A percentile compares a stretch with the other conserved stretches of the same genome.
These are phyloP conservation scores for Notolepis coatsorum DNA, from an alignment of 2,797 vertebrate genomes.

Conservation along the genomic window DNA sequence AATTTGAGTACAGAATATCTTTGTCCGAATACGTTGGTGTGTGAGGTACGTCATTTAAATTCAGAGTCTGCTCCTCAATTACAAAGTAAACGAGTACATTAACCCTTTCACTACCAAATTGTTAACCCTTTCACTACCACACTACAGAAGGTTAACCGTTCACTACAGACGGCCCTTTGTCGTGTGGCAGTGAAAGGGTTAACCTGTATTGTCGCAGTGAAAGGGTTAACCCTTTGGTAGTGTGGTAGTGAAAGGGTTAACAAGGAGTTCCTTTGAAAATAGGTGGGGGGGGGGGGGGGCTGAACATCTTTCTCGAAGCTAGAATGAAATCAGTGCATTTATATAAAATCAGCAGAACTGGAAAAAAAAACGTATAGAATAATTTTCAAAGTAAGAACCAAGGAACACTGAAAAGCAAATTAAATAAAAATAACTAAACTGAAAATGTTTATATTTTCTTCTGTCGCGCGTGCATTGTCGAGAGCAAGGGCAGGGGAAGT, in stretches of 20 bases:
- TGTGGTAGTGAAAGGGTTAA: too few relatives aligned
- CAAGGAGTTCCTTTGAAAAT: constrained; percentile 59
- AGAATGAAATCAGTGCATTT: constrained; percentile 51
- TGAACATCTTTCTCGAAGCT: constrained; percentile 46
- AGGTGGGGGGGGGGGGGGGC: constrained; percentile 47
- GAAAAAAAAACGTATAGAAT: constrained; percentile 63
- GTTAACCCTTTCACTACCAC: too few relatives aligned
- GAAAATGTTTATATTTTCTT: constrained; percentile 37
- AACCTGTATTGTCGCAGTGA: too few relatives aligned
- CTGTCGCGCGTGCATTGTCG: constrained; percentile 27
- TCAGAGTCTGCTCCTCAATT: constrained; percentile 52
- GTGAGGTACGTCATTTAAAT: constrained; percentile 68
- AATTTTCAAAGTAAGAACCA: constrained; percentile 15
- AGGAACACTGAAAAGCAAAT: constrained; percentile 57
- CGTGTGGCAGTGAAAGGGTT: too few relatives aligned
- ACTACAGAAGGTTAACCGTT: too few relatives aligned
- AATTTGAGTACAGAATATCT: constrained; percentile 61
- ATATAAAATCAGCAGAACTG: constrained; percentile 52
- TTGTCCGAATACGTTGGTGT: constrained; percentile 52
- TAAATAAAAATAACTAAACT: constrained; percentile 45
- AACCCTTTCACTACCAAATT: too few relatives aligned
- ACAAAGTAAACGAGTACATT: constrained; percentile 45
- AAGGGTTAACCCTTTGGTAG: too few relatives aligned
- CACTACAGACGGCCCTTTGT: too few relatives aligned
- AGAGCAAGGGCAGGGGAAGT: constrained; percentile 26